A percentile compares a stretch with the other conserved stretches of the same genome.
phyloP scores from a whole-genome alignment of 2,888 invertebrate species.

The Drosophila barbarae region DNA sequence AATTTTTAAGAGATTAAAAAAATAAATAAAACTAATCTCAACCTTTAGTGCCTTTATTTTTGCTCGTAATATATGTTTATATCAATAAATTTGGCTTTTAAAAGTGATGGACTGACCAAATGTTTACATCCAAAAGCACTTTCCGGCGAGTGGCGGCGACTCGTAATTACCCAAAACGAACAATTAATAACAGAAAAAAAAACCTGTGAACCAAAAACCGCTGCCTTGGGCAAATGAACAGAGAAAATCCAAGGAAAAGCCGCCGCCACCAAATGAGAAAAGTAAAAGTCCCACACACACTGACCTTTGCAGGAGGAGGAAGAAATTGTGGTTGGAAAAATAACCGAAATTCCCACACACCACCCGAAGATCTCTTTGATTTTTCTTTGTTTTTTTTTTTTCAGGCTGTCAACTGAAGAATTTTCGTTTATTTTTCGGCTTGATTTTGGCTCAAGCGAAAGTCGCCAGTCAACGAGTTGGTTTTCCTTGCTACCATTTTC shows the following conservation, averaged over 20 bases:
- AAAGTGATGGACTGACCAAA: slow-evolving; percentile 10
- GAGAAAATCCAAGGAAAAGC: slow-evolving; percentile 22
- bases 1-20: not conserved
- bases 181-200: slow-evolving; percentile 26
- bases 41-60: not conserved
- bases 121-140: slow-evolving; percentile 38
- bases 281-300: slow-evolving; percentile 34
- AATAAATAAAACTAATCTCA: not conserved
- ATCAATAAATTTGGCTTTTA: slow-evolving; percentile 12
- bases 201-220: slow-evolving; percentile 26
- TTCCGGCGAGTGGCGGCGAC: slow-evolving; percentile 18
- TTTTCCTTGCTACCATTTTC: slow-evolving; percentile 64
- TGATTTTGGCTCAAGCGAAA: slow-evolving; percentile 39
- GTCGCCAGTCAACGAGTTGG: slow-evolving; percentile 22
- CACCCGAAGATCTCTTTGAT: slow-evolving; percentile 41
- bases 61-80: slow-evolving; percentile 10
- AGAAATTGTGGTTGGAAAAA: slow-evolving; percentile 43
- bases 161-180: slow-evolving; percentile 27
- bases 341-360: slow-evolving; percentile 55
- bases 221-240: slow-evolving; percentile 18
- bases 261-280: slow-evolving; percentile 32
- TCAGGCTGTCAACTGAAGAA: slow-evolving; percentile 29
- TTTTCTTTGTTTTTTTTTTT: slow-evolving; percentile 11
- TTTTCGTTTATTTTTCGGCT: slow-evolving; percentile 33
- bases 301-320: slow-evolving; percentile 40